Percentiles rank a stretch among this genome's conserved stretches.
These are phyloP conservation scores for Microcebus tavaratra DNA, from an alignment of 2,113 vertebrate genomes.

Conservation along the genomic window DNA sequence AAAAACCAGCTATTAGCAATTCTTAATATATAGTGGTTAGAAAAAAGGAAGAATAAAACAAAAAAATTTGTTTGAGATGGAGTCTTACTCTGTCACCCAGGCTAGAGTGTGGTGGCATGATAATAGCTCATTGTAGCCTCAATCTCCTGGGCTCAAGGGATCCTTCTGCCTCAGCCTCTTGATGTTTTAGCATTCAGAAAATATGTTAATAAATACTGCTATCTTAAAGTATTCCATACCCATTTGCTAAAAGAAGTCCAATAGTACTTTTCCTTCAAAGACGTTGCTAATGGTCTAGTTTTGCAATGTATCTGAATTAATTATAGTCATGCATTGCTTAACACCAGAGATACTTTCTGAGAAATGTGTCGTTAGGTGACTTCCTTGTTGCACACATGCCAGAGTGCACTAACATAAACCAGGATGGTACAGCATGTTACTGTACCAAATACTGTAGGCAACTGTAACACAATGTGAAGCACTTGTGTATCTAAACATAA, in stretches of 20 bases:
- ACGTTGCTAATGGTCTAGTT: not conserved
- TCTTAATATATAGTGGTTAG: not conserved
- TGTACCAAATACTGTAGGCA: not conserved
- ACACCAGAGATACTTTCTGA: not conserved
- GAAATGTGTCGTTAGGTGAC: not conserved
- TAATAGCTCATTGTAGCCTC: too few species aligned
- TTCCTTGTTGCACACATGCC: not conserved
- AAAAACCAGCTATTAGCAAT: constrained; percentile 6
- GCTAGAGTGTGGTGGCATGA: too few species aligned
- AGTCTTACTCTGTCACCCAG: too few species aligned
- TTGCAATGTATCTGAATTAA: not conserved
- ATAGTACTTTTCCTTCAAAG: constrained; percentile 7
- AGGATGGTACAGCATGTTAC: not conserved
- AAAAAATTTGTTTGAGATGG: too few species aligned
- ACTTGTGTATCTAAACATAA: not conserved
- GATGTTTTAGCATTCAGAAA: constrained; percentile 27
- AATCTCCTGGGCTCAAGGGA: too few species aligned
- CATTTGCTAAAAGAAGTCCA: constrained; percentile 18
- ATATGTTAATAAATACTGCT: constrained; percentile 13
- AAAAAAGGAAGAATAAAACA: constrained; percentile 13
- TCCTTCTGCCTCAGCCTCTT: too few species aligned
- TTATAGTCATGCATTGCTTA: not conserved
- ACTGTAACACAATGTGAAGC: not conserved
- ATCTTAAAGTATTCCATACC: not conserved
- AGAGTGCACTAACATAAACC: not conserved